These are phyloP conservation scores for Ctena decussata DNA, from an alignment of 2,888 invertebrate genomes.

Conservation along the genomic window DNA sequence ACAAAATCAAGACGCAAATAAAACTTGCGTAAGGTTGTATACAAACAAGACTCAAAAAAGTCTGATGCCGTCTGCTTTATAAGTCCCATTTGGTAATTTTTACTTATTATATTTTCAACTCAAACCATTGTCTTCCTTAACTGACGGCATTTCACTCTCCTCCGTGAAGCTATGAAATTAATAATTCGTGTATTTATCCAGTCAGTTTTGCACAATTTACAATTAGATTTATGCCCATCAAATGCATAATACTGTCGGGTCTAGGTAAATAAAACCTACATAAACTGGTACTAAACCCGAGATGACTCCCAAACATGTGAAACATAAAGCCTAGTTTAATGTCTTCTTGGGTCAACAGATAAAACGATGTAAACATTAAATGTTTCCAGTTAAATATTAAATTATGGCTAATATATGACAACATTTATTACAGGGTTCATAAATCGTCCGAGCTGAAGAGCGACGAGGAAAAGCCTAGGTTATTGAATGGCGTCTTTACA, in stretches of 20 bases:
- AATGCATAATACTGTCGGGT: background rate
- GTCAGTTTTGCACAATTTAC: background rate
- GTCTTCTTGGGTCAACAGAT: background rate
- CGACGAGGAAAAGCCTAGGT: too few relatives aligned
- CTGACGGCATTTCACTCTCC: too few relatives aligned
- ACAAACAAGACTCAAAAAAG: too few relatives aligned
- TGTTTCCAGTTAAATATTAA: background rate
- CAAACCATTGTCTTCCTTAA: too few relatives aligned
- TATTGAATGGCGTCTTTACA: too few relatives aligned
- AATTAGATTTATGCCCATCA: background rate
- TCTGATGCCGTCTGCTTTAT: too few relatives aligned
- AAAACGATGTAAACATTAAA: slow-evolving; percentile 1
- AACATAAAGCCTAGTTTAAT: background rate
- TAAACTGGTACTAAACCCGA: background rate
- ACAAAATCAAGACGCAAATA: too few relatives aligned
- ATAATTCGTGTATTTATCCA: background rate
- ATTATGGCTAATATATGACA: slow-evolving; percentile 42
- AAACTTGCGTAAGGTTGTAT: too few relatives aligned
- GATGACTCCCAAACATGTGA: background rate
- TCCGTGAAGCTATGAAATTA: background rate
- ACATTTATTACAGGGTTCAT: slow-evolving; percentile 26
- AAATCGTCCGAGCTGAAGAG: slow-evolving; percentile 24
- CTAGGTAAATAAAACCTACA: background rate
- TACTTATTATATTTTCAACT: too few relatives aligned
- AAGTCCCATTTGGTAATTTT: too few relatives aligned